A percentile compares a stretch with the other conserved stretches of the same genome.
Evolutionary conservation across 2,113 vertebrate genomes (phyloP).

Genomic region (Laticauda laticaudata): DNA sequence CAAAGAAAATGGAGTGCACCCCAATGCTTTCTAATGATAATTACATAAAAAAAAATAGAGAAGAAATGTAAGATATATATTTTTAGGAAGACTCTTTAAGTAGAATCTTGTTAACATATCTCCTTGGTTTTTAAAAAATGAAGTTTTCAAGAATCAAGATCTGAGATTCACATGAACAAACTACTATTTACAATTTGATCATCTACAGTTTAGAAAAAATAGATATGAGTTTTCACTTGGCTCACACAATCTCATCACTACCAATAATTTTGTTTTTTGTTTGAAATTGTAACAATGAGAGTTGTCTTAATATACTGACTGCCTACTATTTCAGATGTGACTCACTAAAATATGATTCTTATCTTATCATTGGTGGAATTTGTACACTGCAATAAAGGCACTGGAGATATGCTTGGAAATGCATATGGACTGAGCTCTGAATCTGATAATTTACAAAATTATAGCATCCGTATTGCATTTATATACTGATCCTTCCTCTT

Average conservation of each 20-base stretch:
- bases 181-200: neutral
- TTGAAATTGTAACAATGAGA: neutral
- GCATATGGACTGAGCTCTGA: neutral
- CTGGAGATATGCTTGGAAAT: neutral
- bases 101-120: neutral
- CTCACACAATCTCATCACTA: neutral
- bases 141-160: neutral
- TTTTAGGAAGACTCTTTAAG: neutral
- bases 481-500: neutral
- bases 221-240: neutral
- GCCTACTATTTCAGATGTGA: neutral
- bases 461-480: neutral
- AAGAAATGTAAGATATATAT: neutral
- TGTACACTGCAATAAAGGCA: neutral
- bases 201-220: neutral
- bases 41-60: constrained; percentile 1
- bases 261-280: neutral
- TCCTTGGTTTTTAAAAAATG: neutral
- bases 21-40: neutral
- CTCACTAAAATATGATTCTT: neutral
- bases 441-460: neutral
- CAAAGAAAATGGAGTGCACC: neutral
- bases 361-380: neutral
- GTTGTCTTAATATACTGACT: neutral
- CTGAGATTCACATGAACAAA: neutral